Evolutionary conservation across 2,797 vertebrate species (phyloP).

Genomic region (Crax fasciolata): DNA sequence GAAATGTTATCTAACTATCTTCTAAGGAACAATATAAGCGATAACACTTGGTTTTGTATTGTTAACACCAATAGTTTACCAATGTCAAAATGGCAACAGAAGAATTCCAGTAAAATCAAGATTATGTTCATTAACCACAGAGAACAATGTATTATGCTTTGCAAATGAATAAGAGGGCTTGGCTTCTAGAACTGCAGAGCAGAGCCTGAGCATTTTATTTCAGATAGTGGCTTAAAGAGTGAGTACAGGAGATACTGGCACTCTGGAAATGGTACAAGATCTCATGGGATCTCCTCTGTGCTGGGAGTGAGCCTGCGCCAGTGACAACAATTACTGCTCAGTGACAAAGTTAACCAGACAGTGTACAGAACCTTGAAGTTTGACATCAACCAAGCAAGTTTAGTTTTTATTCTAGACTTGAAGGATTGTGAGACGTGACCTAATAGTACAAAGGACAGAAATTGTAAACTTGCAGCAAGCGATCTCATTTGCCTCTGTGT

Average conservation of each 20-base stretch:
- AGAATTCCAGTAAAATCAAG: constrained; percentile 10
- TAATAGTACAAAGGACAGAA: neutral
- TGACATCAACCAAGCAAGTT: neutral
- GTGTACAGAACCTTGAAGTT: neutral
- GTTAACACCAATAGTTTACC: neutral
- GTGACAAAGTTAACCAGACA: neutral
- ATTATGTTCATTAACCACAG: neutral
- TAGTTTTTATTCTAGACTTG: neutral
- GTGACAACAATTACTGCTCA: neutral
- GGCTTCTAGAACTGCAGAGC: neutral
- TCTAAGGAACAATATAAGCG: neutral
- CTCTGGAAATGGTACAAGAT: neutral
- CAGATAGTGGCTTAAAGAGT: neutral
- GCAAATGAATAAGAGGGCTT: neutral
- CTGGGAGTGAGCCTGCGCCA: neutral
- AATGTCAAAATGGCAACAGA: neutral
- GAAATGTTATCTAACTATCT: neutral
- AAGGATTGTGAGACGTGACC: neutral
- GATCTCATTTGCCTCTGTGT: neutral
- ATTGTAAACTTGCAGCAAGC: neutral
- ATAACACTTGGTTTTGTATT: neutral
- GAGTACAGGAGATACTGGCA: fast-evolving
- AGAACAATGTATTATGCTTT: neutral
- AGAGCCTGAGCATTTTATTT: neutral
- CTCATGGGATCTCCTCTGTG: neutral